Conservation (phyloP, 2,797 vertebrate species). For the Geotrypetes seraphini region DNA sequence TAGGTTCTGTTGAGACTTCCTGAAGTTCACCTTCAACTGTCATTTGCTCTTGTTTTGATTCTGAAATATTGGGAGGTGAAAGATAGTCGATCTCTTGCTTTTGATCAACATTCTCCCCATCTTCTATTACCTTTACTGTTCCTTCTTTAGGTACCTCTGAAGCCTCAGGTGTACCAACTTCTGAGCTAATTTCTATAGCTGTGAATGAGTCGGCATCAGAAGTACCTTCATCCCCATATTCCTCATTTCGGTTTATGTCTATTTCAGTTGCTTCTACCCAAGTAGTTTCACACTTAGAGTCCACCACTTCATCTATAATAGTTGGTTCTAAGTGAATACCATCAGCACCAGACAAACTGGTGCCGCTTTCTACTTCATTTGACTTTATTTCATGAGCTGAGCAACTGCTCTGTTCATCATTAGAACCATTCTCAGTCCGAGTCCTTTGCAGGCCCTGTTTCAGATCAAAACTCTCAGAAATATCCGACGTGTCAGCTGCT, state of each 20-base stretch:
- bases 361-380: conserved; percentile 14
- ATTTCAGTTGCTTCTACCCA: conserved; percentile 24
- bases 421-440: conserved; percentile 5
- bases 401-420: neutral
- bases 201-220: conserved; percentile 16
- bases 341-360: too few species aligned
- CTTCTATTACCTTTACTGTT: conserved; percentile 31
- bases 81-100: conserved; percentile 40
- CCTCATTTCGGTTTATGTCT: conserved; percentile 12
- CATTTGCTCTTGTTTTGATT: conserved; percentile 25
- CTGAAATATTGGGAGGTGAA: conserved; percentile 25
- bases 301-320: neutral
- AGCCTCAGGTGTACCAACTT: conserved; percentile 23
- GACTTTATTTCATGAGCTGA: conserved; percentile 9
- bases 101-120: conserved; percentile 55
- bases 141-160: conserved; percentile 35
- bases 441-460: conserved; percentile 5
- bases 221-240: conserved; percentile 10
- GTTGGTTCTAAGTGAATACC: conserved; percentile 13
- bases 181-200: conserved; percentile 7
- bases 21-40: conserved; percentile 25
- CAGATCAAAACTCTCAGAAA: neutral
- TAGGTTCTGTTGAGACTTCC: conserved; percentile 14
- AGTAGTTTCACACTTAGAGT: conserved; percentile 20
- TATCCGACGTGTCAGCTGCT: neutral